Percentiles rank a stretch among this genome's conserved stretches.
Conservation (phyloP, 2,113 vertebrate genomes). For the Riparia riparia region DNA sequence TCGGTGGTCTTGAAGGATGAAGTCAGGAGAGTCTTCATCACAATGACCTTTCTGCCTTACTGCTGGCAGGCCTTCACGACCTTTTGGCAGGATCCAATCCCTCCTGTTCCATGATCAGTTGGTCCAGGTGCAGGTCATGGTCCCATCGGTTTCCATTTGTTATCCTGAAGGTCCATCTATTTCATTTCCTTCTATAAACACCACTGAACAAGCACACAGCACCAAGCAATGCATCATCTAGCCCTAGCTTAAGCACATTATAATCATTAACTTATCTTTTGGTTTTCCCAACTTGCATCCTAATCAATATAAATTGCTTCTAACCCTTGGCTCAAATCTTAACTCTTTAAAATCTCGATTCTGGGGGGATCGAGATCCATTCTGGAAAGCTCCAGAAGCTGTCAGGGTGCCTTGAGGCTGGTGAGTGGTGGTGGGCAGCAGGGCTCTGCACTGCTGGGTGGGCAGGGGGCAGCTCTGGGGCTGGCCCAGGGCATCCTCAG, state of each 20-base stretch:
- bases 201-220: background rate
- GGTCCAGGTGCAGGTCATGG: background rate
- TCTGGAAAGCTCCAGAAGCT: background rate
- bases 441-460: background rate
- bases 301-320: background rate
- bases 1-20: background rate
- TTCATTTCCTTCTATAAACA: background rate
- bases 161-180: background rate
- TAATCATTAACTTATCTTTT: background rate
- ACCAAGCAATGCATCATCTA: background rate
- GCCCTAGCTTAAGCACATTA: background rate
- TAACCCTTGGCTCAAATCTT: background rate
- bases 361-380: fast-evolving
- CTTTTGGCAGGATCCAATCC: background rate
- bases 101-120: background rate
- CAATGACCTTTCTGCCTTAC: background rate
- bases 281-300: background rate
- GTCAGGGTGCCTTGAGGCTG: background rate
- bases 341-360: background rate
- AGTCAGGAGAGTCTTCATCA: background rate
- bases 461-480: background rate
- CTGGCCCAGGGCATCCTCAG: background rate
- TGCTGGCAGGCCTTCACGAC: background rate
- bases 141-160: background rate
- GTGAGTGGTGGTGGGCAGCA: background rate